These are phyloP conservation scores for Strongylocentrotus purpuratus DNA, from an alignment of 35 echinoderm and acorn worm genomes.

Conservation along the genomic window DNA sequence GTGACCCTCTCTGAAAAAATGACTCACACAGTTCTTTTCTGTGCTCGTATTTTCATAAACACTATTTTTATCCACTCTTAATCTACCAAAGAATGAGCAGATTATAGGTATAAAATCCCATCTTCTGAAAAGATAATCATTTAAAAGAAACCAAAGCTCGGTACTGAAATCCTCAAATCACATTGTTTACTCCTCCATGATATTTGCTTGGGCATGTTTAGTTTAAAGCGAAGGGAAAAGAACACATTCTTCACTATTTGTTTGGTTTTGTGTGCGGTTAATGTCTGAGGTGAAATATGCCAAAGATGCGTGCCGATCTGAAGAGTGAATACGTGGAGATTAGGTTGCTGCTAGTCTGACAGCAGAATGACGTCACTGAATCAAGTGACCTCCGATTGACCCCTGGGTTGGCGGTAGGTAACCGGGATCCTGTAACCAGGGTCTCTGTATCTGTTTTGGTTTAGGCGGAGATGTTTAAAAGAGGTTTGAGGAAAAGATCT, in stretches of 20 bases:
- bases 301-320: constrained; percentile 10
- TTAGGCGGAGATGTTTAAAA: neutral
- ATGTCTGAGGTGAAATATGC: constrained; percentile 21
- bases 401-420: neutral
- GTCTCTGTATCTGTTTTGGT: neutral
- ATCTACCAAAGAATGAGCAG: neutral
- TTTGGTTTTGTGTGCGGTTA: neutral
- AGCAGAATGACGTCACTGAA: neutral
- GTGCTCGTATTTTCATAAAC: neutral
- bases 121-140: neutral
- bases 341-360: neutral
- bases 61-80: neutral
- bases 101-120: neutral
- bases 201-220: neutral
- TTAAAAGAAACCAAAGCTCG: neutral
- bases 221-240: neutral
- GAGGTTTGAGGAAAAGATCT: neutral
- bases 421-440: neutral
- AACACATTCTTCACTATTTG: neutral
- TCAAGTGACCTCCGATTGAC: neutral
- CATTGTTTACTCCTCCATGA: neutral
- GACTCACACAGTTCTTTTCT: neutral
- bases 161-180: neutral
- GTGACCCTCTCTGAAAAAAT: neutral
- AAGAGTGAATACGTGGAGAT: neutral